Evolutionary conservation across 23 tunicate genomes (phyloP), one percentile per base, ranked within the genome.

Genomic region (Halocynthia aurantium): DNA sequence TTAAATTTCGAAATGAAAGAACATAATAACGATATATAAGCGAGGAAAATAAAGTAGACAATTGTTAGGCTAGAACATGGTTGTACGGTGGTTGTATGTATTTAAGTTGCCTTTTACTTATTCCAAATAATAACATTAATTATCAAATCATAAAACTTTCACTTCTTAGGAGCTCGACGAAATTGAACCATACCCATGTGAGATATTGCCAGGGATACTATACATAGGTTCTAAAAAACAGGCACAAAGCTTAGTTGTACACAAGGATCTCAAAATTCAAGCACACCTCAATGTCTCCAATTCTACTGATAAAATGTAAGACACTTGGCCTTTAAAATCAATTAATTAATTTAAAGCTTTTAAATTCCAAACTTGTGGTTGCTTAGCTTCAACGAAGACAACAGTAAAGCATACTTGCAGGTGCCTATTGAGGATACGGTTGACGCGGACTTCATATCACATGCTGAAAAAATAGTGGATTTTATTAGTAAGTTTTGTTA

Each of bases 151-250:
- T 31, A 4, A 31, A 31, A 40, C 12, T n/a, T 22, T 57, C 54
- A 11, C 44, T 62, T 71, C 65, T 5, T 18, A 90, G 97, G 97
- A 90, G 67, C 76, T 81, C 58, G 97, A 90, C 55, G 60, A 8
- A 10, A 77, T 90, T 1, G 79, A 85, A 56, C 85, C 97, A 50
- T 90, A 69, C 58, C 97, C 97, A 10, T 90, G 97, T 65, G 97
- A 90, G 71, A 81, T 90, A 9, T 50, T 90, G 8, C 90, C 89
- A 12, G 86, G 97, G 8, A 87, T 90, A 7, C 58, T 90, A 65
- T 90, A 90, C 76, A 90, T 90, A 52, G 97, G 97, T 65, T 73
- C 85, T 22, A 75, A 49, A 17, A 72, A 81, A 19, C 97, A 90
- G 49, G 97, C 97, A n/a, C 58, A 71, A 10, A 85, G 83, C 57